phyloP scores from a whole-genome alignment of 1,140 invertebrate species.

The Drosophila virilis region DNA sequence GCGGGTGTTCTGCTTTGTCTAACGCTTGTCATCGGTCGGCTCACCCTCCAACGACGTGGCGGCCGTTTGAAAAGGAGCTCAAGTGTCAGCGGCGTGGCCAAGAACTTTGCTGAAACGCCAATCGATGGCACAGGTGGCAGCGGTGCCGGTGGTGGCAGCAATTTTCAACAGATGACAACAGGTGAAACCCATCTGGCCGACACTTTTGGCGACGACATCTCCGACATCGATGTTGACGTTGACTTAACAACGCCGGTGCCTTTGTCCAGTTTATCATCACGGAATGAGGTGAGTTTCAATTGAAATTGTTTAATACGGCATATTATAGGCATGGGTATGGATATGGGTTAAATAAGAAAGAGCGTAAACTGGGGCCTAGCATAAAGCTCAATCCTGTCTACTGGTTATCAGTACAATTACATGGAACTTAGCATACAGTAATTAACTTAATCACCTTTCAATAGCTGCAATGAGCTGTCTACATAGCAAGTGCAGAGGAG shows the following conservation, averaged over 20 bases:
- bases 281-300: constrained; percentile 65
- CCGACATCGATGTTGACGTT: constrained; percentile 90
- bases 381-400: neutral
- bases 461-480: constrained; percentile 11
- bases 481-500: neutral
- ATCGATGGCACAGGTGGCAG: constrained; percentile 19
- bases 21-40: constrained; percentile 87
- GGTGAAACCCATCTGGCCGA: constrained; percentile 87
- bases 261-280: constrained; percentile 83
- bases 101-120: constrained; percentile 44
- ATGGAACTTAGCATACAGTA: constrained; percentile 18
- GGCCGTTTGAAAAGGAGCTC: constrained; percentile 82
- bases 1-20: constrained; percentile 89
- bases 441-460: constrained; percentile 43
- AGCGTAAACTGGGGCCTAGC: neutral
- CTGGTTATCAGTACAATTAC: constrained; percentile 6
- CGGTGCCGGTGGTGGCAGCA: constrained; percentile 49
- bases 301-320: constrained; percentile 17
- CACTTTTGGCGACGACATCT: constrained; percentile 89
- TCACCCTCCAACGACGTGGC: constrained; percentile 87
- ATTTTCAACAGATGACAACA: constrained; percentile 85
- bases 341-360: neutral
- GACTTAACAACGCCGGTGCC: constrained; percentile 87
- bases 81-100: constrained; percentile 48
- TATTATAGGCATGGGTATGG: neutral